Evolutionary conservation across 2,113 vertebrate genomes (phyloP).

Genomic region (Anolis sagrei): DNA sequence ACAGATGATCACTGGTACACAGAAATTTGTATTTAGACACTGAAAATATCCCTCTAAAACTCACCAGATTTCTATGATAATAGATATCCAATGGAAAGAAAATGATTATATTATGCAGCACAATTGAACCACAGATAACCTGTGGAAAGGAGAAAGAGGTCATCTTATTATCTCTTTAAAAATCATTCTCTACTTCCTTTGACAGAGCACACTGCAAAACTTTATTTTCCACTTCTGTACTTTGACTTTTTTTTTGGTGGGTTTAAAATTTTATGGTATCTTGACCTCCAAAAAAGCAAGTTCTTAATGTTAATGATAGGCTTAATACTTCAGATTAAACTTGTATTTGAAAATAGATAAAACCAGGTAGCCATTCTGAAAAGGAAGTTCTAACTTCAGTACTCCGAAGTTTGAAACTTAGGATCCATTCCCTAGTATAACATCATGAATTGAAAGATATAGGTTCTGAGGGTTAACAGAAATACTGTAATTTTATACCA

Average conservation of each 20-base stretch:
- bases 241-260: background rate
- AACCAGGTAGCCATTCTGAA: background rate
- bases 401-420: background rate
- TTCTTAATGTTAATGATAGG: conserved; percentile 18
- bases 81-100: background rate
- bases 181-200: background rate
- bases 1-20: background rate
- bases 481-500: rapidly evolving
- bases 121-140: conserved; percentile 32
- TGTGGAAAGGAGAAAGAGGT: conserved; percentile 23
- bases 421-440: background rate
- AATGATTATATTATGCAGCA: conserved; percentile 18
- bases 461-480: background rate
- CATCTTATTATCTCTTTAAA: conserved; percentile 31
- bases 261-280: conserved; percentile 31
- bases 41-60: conserved; percentile 19
- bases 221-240: background rate
- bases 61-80: conserved; percentile 17
- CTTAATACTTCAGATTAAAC: conserved; percentile 30
- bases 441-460: background rate
- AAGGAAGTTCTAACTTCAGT: background rate
- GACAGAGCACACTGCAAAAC: background rate
- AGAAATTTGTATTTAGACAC: conserved; percentile 2
- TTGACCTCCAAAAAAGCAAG: conserved; percentile 37
- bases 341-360: background rate